These are phyloP conservation scores for Buphagus erythrorhynchus DNA, from an alignment of 2,797 vertebrate species.

Conservation along the genomic window DNA sequence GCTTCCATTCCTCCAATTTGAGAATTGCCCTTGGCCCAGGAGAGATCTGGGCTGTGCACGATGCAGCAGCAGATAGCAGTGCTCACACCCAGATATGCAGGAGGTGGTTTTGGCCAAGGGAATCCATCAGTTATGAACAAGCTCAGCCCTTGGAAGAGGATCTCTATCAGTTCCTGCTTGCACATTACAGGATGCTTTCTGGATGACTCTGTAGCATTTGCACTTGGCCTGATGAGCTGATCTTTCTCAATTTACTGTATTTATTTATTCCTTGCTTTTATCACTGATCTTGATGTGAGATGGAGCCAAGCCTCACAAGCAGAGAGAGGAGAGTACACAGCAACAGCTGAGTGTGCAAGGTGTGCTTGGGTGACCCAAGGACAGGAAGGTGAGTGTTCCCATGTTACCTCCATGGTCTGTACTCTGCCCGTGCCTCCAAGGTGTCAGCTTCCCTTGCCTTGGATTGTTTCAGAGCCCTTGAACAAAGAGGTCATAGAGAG, in stretches of 20 bases:
- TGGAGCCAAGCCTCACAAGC: not conserved
- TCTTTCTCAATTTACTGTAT: constrained; percentile 20
- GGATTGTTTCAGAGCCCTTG: not conserved
- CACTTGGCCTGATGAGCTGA: not conserved
- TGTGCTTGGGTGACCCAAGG: not conserved
- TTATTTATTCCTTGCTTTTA: not conserved
- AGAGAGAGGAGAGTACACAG: not conserved
- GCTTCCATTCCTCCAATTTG: not conserved
- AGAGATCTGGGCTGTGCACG: not conserved
- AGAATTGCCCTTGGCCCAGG: not conserved
- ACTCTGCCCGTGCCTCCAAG: not conserved
- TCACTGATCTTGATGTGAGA: not conserved
- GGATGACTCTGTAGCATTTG: not conserved
- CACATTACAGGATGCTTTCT: not conserved
- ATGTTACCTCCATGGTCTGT: not conserved
- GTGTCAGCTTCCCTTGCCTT: not conserved
- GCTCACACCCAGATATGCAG: not conserved
- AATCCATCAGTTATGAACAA: not conserved
- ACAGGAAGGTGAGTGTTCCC: not conserved
- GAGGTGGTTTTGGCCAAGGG: not conserved
- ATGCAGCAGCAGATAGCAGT: not conserved
- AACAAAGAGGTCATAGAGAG: not conserved
- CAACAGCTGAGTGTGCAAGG: not conserved
- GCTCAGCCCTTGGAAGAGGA: not conserved
- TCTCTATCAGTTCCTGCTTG: not conserved